phyloP scores from a whole-genome alignment of 2,888 invertebrate genomes.

The Leptarthrus brevirostris region DNA sequence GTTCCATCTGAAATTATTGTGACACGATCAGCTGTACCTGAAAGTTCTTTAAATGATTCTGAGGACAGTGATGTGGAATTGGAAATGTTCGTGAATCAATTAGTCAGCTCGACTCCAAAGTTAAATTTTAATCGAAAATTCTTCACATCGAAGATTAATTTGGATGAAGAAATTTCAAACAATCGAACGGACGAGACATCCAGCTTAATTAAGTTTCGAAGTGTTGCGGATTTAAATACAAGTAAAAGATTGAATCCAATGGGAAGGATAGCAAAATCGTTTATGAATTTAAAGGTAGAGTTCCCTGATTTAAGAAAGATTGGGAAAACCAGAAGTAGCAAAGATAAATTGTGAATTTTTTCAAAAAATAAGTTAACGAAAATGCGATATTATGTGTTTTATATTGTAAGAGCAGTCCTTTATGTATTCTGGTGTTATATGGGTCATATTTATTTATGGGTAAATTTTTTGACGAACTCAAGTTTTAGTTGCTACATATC shows the following conservation, averaged over 20 bases:
- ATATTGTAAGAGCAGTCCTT: no score
- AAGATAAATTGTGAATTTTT: no score
- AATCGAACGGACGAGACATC: background rate
- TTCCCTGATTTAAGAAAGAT: slow-evolving; percentile 14
- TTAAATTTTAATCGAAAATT: slow-evolving; percentile 36
- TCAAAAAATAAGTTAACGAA: no score
- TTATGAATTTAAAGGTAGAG: slow-evolving; percentile 17
- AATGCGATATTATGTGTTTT: no score
- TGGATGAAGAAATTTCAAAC: background rate
- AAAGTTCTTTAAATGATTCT: background rate
- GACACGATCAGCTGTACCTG: slow-evolving; percentile 57
- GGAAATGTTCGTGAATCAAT: slow-evolving; percentile 54
- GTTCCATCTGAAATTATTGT: slow-evolving; percentile 62
- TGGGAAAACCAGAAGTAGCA: slow-evolving; percentile 2
- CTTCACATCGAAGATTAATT: background rate
- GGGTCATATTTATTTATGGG: no score
- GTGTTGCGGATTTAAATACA: background rate
- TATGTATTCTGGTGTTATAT: no score
- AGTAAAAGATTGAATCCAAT: slow-evolving; percentile 10
- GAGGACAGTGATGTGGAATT: slow-evolving; percentile 59
- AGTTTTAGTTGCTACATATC: no score
- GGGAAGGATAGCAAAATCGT: slow-evolving; percentile 12
- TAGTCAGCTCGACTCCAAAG: slow-evolving; percentile 55
- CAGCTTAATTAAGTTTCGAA: background rate
- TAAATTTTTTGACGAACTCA: no score